Percentiles rank a stretch among this genome's conserved stretches.
phyloP scores from a whole-genome alignment of 2,797 vertebrate genomes.

The Tarsius wallacei region DNA sequence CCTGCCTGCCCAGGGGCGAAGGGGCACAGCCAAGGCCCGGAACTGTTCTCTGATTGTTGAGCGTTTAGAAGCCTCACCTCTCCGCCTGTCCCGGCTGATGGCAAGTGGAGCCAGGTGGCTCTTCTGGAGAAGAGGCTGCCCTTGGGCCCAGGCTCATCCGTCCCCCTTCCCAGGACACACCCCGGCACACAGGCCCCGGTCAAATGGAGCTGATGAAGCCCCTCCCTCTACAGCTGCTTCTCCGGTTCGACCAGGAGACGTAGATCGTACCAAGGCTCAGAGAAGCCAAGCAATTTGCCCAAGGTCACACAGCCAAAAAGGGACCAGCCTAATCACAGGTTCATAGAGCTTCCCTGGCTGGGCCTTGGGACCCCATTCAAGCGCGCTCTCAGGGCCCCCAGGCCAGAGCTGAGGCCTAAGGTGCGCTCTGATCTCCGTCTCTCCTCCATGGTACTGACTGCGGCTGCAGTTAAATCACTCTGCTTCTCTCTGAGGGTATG shows the following conservation, averaged over 20 bases:
- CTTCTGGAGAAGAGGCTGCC: not conserved
- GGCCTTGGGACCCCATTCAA: not conserved
- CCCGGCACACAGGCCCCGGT: not conserved
- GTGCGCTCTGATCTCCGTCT: not conserved
- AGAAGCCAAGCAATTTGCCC: not conserved
- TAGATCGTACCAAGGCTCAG: not conserved
- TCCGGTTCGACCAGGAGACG: accelerated
- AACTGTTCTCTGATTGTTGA: not conserved
- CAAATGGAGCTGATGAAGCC: not conserved
- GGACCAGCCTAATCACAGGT: not conserved
- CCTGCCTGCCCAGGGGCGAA: not conserved
- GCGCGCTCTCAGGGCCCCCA: accelerated
- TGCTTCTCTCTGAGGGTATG: not conserved
- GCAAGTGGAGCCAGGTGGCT: not conserved
- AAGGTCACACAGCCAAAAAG: not conserved
- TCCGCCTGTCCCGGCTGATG: not conserved
- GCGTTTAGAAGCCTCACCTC: not conserved
- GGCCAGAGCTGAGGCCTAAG: not conserved
- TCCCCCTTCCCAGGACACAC: not conserved
- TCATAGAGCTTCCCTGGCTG: accelerated
- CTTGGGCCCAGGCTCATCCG: not conserved
- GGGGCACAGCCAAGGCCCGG: not conserved
- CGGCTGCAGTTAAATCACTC: too few relatives aligned
- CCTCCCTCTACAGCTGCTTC: not conserved
- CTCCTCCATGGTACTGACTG: not conserved